Evolutionary conservation across 2,797 vertebrate genomes (phyloP).

Genomic region (Chloroceryle amazona): DNA sequence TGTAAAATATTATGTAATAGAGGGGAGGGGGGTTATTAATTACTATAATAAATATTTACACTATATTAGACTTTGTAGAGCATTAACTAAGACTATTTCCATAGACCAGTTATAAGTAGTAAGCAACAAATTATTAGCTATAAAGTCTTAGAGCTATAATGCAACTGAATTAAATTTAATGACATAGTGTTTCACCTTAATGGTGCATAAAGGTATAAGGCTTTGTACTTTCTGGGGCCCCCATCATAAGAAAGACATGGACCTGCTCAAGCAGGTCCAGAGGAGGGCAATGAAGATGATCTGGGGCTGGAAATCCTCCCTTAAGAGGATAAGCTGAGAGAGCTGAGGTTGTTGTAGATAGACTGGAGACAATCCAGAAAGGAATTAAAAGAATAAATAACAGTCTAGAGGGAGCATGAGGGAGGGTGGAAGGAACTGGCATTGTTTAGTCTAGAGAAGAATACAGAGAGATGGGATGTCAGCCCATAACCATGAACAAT

Average conservation of each 20-base stretch:
- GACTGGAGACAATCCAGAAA: background rate
- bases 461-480: background rate
- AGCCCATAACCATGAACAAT: background rate
- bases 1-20: background rate
- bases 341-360: background rate
- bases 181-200: background rate
- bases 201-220: background rate
- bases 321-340: background rate
- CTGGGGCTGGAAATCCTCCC: background rate
- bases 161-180: background rate
- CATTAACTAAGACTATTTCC: background rate
- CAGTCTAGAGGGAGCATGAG: background rate
- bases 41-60: background rate
- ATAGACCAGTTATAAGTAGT: background rate
- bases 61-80: background rate
- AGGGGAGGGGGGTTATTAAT: background rate
- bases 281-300: background rate
- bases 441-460: conserved; percentile 59
- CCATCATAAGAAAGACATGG: background rate
- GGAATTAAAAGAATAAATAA: background rate
- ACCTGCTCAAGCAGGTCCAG: background rate
- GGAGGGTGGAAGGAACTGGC: conserved; percentile 20
- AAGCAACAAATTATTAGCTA: background rate
- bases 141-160: background rate
- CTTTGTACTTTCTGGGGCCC: background rate